These are phyloP conservation scores for Phortica variegata DNA, from an alignment of 1,140 invertebrate species.

Conservation along the genomic window DNA sequence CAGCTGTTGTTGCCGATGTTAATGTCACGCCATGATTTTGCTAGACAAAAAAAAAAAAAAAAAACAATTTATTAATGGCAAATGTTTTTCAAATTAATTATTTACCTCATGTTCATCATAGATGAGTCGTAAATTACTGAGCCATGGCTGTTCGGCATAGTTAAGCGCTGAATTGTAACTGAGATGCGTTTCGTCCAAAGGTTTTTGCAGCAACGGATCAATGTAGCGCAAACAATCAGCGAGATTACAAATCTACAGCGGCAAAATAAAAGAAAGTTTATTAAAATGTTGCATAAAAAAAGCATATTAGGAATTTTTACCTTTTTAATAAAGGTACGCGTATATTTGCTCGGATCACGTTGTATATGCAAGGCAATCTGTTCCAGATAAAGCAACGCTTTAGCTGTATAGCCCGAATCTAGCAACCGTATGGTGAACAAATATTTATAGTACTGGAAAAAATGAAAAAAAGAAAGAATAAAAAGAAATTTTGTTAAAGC, in stretches of 20 bases:
- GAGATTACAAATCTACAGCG: conserved; percentile 36
- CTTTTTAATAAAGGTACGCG: conserved; percentile 64
- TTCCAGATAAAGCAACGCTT: conserved; percentile 81
- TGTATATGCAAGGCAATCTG: conserved; percentile 70
- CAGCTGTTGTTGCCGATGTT: conserved; percentile 11
- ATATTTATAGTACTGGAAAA: conserved; percentile 70
- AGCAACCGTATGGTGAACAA: conserved; percentile 72
- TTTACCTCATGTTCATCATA: conserved; percentile 37
- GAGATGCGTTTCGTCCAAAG: conserved; percentile 25
- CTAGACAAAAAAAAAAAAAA: neutral
- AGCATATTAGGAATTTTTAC: conserved; percentile 46
- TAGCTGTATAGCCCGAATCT: conserved; percentile 75
- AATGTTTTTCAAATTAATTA: neutral
- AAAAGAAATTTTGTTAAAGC: neutral
- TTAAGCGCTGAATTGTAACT: conserved; percentile 4
- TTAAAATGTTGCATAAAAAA: neutral
- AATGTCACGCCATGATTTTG: conserved; percentile 11
- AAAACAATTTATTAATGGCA: neutral
- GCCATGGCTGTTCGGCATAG: conserved; percentile 60
- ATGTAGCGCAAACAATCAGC: conserved; percentile 70
- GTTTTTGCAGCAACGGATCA: conserved; percentile 65
- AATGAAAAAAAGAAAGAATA: conserved; percentile 22
- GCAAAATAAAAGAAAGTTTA: neutral
- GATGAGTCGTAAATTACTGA: conserved; percentile 58
- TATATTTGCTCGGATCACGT: conserved; percentile 61